A percentile compares a stretch with the other conserved stretches of the same genome.
Evolutionary conservation across 2,797 vertebrate genomes (phyloP).

Genomic region (Morelia viridis): DNA sequence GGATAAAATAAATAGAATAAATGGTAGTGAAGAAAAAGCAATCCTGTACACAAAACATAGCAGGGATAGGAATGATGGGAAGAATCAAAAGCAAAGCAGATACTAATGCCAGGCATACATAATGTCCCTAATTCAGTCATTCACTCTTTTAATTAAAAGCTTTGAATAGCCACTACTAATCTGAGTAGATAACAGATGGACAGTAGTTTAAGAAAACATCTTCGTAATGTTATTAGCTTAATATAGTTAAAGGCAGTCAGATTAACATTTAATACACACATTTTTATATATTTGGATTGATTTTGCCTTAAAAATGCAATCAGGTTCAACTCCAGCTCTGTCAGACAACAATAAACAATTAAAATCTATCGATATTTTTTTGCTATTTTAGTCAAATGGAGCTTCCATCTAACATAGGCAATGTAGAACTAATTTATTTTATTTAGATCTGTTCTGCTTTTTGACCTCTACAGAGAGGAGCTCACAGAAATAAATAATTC

Average conservation of each 20-base stretch:
- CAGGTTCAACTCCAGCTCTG: not conserved
- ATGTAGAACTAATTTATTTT: not conserved
- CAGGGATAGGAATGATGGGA: not conserved
- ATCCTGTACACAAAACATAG: not conserved
- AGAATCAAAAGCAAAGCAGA: not conserved
- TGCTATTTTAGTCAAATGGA: not conserved
- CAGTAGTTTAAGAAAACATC: not conserved
- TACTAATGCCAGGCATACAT: too few species aligned
- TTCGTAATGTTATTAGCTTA: not conserved
- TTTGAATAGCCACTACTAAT: not conserved
- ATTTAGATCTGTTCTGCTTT: not conserved
- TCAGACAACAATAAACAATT: not conserved
- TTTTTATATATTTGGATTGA: not conserved
- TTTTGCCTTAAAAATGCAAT: not conserved
- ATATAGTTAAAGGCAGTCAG: not conserved
- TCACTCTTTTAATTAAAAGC: not conserved
- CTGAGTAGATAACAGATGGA: not conserved
- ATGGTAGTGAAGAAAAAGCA: not conserved
- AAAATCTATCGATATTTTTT: not conserved
- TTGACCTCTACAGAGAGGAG: not conserved
- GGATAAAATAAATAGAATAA: not conserved
- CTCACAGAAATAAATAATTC: not conserved
- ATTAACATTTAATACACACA: not conserved
- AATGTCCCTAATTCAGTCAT: not conserved
- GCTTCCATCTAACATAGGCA: not conserved